Percentiles rank a stretch among this genome's conserved stretches.
Evolutionary conservation across 1,140 invertebrate species (phyloP).

Genomic region (Conus betulinus): DNA sequence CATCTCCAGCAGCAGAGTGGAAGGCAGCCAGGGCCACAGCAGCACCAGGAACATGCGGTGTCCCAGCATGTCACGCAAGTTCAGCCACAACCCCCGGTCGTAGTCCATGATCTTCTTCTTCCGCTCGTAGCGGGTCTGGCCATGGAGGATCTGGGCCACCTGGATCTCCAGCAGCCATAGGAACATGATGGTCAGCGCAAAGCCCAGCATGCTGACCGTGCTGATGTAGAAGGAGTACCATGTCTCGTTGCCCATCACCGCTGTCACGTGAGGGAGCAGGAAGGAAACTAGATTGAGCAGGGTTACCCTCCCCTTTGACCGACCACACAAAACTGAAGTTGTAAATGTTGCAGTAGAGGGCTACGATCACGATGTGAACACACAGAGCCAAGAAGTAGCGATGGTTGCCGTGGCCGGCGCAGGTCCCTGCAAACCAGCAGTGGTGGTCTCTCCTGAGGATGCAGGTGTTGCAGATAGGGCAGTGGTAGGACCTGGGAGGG

Average conservation of each 20-base stretch:
- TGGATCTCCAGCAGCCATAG: slow-evolving; percentile 58
- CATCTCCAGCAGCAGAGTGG: slow-evolving; percentile 48
- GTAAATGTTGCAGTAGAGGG: slow-evolving; percentile 62
- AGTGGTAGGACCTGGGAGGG: slow-evolving; percentile 86
- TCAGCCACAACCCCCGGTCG: slow-evolving; percentile 38
- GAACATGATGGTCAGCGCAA: slow-evolving; percentile 56
- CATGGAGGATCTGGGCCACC: slow-evolving; percentile 50
- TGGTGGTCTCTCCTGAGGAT: slow-evolving; percentile 96
- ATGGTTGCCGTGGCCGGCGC: slow-evolving; percentile 92
- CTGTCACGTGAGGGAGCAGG: slow-evolving; percentile 58
- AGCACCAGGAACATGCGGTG: slow-evolving; percentile 39
- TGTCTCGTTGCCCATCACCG: slow-evolving; percentile 55
- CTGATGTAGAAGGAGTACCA: slow-evolving; percentile 58
- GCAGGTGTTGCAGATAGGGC: slow-evolving; percentile 86
- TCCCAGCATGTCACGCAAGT: slow-evolving; percentile 45
- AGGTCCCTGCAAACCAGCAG: slow-evolving; percentile 92
- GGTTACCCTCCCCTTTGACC: slow-evolving; percentile 55
- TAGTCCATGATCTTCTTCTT: slow-evolving; percentile 56
- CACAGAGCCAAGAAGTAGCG: slow-evolving; percentile 91
- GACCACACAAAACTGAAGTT: slow-evolving; percentile 58
- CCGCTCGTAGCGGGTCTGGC: slow-evolving; percentile 63
- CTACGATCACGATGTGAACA: slow-evolving; percentile 80
- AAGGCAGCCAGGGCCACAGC: slow-evolving; percentile 44
- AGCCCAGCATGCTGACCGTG: slow-evolving; percentile 52
- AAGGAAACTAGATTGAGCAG: slow-evolving; percentile 53